Conservation (phyloP, 2,113 vertebrate genomes). For the Spheniscus mendiculus region DNA sequence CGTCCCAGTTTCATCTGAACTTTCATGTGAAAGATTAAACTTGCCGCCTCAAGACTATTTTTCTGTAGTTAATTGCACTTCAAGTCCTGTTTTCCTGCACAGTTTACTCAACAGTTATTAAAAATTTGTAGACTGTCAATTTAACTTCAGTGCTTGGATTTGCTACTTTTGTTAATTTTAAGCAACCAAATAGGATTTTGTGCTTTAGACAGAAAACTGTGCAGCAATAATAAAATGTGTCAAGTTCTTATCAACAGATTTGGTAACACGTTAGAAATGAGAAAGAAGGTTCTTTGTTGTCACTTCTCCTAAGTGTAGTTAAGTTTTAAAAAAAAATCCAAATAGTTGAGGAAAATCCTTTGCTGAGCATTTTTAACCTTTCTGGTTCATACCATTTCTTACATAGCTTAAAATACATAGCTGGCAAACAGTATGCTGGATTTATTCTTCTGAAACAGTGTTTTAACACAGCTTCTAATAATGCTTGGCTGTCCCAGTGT, state of each 20-base stretch:
- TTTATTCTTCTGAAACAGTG: neutral
- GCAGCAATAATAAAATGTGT: neutral
- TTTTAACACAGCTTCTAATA: neutral
- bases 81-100: neutral
- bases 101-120: neutral
- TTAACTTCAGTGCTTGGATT: neutral
- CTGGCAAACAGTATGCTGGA: neutral
- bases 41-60: neutral
- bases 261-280: neutral
- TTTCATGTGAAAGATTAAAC: neutral
- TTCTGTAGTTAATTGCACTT: neutral
- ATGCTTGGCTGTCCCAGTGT: neutral
- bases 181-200: neutral
- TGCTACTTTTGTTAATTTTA: neutral
- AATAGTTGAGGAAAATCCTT: neutral
- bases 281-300: neutral
- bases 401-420: neutral
- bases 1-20: neutral
- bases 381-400: neutral
- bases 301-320: neutral
- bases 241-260: neutral
- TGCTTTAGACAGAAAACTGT: neutral
- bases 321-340: constrained; percentile 16
- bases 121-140: neutral
- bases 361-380: neutral